Percentiles rank a stretch among this genome's conserved stretches.
phyloP scores from a whole-genome alignment of 2,888 invertebrate species.

The Apodemia mormo region DNA sequence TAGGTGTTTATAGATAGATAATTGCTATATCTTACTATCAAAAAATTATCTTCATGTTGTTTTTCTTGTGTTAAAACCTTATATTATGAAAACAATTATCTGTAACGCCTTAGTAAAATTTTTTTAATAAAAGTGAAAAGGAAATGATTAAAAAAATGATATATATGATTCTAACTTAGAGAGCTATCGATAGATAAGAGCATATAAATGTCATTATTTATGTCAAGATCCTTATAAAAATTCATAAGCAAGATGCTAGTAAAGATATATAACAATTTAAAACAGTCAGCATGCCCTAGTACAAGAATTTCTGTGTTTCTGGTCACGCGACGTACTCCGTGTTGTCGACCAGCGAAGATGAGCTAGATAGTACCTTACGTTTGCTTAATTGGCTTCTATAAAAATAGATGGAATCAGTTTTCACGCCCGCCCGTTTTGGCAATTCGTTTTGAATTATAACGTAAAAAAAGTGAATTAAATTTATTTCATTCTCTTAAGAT shows the following conservation, averaged over 20 bases:
- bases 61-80: too few relatives aligned
- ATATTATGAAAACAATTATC: too few relatives aligned
- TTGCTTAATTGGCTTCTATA: conserved; percentile 47
- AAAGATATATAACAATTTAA: conserved; percentile 41
- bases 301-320: conserved; percentile 59
- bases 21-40: too few relatives aligned
- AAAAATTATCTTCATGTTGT: too few relatives aligned
- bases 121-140: too few relatives aligned
- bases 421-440: conserved; percentile 31
- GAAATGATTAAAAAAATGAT: too few relatives aligned
- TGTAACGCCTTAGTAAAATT: too few relatives aligned
- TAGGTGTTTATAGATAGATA: too few relatives aligned
- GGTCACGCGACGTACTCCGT: conserved; percentile 66
- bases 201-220: conserved; percentile 40
- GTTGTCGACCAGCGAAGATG: conserved; percentile 59
- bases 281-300: conserved; percentile 54
- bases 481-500: too few relatives aligned
- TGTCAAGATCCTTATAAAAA: conserved; percentile 28
- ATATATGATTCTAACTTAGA: neutral
- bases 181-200: neutral
- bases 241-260: conserved; percentile 28
- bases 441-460: neutral
- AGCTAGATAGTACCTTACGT: conserved; percentile 42
- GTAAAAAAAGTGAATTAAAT: neutral
- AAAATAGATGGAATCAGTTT: conserved; percentile 42